These are phyloP conservation scores for Gopherus flavomarginatus DNA, from an alignment of 2,113 vertebrate species.

Conservation along the genomic window DNA sequence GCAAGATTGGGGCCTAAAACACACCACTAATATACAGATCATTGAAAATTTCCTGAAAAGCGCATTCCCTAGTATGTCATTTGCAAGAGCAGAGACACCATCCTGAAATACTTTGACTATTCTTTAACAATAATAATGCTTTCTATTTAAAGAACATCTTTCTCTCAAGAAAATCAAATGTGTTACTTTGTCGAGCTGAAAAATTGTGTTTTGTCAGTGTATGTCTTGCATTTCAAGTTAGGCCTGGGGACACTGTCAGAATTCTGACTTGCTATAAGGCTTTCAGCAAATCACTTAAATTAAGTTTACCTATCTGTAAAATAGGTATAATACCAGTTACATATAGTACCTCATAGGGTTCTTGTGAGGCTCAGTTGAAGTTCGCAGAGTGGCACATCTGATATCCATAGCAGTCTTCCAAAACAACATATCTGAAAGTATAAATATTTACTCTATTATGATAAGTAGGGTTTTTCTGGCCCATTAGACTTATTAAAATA, in stretches of 20 bases:
- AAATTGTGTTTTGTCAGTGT: not conserved
- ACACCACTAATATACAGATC: not conserved
- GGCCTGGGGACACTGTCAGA: not conserved
- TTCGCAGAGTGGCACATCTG: not conserved
- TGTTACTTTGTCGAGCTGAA: not conserved
- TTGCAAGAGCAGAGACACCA: not conserved
- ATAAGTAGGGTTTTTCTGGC: not conserved
- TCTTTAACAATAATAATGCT: not conserved
- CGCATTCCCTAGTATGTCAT: not conserved
- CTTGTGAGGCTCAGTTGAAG: not conserved
- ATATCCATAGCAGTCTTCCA: not conserved
- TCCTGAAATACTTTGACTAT: not conserved
- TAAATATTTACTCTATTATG: not conserved
- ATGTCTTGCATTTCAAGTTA: not conserved
- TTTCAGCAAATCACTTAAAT: not conserved
- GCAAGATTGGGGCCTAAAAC: not conserved
- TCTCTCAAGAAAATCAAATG: not conserved
- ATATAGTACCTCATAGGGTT: not conserved
- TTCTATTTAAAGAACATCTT: not conserved
- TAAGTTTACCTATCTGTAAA: not conserved
- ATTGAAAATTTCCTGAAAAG: not conserved
- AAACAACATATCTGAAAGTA: not conserved
- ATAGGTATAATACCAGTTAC: not conserved
- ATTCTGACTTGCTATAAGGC: not conserved
- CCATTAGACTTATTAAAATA: not conserved